Conservation (phyloP, 2,888 invertebrate species). For the Clanis bilineata region DNA sequence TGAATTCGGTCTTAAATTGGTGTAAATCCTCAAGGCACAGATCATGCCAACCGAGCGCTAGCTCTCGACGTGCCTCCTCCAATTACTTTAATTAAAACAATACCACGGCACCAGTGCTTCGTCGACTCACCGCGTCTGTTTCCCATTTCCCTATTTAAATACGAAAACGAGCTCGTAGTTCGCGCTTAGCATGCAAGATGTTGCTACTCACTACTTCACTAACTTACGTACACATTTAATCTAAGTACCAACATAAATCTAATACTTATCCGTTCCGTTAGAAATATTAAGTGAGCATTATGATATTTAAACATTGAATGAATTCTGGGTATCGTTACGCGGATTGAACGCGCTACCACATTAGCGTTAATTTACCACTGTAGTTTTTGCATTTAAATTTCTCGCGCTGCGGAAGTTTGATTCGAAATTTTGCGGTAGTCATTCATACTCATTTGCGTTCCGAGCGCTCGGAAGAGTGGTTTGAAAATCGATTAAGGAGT, state of each 20-base stretch:
- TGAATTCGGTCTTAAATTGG: slow-evolving; percentile 75
- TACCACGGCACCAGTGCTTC: slow-evolving; percentile 76
- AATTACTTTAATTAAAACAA: slow-evolving; percentile 83
- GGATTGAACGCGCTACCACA: slow-evolving; percentile 1
- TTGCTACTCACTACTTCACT: slow-evolving; percentile 62
- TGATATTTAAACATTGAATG: slow-evolving; percentile 7
- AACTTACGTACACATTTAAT: slow-evolving; percentile 40
- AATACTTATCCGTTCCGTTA: slow-evolving; percentile 31
- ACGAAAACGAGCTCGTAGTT: slow-evolving; percentile 77
- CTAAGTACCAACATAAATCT: slow-evolving; percentile 34
- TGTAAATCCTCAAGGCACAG: slow-evolving; percentile 81
- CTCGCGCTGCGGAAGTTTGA: slow-evolving; percentile 12
- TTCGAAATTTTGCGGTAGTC: slow-evolving; percentile 37
- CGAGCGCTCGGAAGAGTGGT: slow-evolving; percentile 56
- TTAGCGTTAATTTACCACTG: neutral
- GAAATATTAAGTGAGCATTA: slow-evolving; percentile 8
- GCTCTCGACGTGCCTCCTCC: slow-evolving; percentile 79
- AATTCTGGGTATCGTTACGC: neutral
- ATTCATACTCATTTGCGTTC: slow-evolving; percentile 55
- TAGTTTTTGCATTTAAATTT: neutral
- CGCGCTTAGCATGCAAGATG: slow-evolving; percentile 75
- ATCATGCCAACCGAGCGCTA: slow-evolving; percentile 74
- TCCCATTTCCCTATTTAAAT: slow-evolving; percentile 82
- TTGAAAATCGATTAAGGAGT: slow-evolving; percentile 76
- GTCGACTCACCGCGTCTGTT: slow-evolving; percentile 79